Evolutionary conservation across 2,113 vertebrate genomes (phyloP).

Genomic region (Phalacrocorax brasilianus): DNA sequence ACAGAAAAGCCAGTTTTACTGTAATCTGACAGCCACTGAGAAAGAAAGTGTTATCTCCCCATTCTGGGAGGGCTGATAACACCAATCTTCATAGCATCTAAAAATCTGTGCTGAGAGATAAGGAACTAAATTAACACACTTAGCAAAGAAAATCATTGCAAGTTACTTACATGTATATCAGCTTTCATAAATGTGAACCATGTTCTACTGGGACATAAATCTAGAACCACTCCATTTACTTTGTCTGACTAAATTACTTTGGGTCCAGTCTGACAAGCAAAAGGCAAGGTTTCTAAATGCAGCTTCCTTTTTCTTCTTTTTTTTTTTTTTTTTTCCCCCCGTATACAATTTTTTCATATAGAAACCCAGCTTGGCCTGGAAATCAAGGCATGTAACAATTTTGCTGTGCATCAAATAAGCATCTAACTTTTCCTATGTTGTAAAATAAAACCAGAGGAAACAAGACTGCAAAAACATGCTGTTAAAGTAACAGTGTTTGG

Average conservation of each 20-base stretch:
- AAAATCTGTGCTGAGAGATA: constrained; percentile 3
- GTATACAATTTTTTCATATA: not conserved
- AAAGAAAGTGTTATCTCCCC: not conserved
- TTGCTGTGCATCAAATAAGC: not conserved
- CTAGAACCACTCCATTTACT: not conserved
- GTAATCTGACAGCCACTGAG: constrained; percentile 1
- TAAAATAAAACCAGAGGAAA: constrained; percentile 11
- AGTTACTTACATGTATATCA: not conserved
- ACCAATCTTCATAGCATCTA: not conserved
- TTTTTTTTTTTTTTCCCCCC: not conserved
- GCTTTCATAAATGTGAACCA: not conserved
- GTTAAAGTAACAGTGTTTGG: constrained; percentile 7
- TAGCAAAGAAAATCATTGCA: not conserved
- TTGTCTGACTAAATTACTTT: not conserved
- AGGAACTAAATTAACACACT: not conserved
- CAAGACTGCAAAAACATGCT: not conserved
- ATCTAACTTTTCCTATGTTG: not conserved
- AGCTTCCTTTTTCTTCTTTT: not conserved
- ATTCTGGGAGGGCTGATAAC: constrained; percentile 19
- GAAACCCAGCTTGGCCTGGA: not conserved
- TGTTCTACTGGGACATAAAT: not conserved
- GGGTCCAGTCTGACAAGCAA: not conserved
- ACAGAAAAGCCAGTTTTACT: not conserved
- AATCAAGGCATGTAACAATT: not conserved
- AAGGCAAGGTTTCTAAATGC: not conserved